These are phyloP conservation scores for Tinea pellionella DNA, from an alignment of 2,888 invertebrate genomes.

Conservation along the genomic window DNA sequence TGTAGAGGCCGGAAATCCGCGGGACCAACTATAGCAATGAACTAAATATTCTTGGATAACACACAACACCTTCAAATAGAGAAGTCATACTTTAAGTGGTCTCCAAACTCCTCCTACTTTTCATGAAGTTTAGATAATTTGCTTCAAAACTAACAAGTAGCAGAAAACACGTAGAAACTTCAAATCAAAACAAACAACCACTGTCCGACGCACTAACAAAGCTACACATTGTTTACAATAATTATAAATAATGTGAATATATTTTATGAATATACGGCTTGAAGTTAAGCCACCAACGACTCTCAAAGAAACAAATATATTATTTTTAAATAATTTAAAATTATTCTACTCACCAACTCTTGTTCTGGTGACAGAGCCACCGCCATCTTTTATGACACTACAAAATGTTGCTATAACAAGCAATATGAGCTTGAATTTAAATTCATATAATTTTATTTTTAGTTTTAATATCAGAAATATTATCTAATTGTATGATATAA, in stretches of 20 bases:
- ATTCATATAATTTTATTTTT: neutral
- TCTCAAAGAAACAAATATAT: neutral
- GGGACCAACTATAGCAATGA: neutral
- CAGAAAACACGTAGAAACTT: constrained; percentile 2
- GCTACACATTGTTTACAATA: neutral
- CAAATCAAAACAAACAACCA: constrained; percentile 13
- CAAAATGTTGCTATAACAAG: neutral
- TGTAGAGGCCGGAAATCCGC: neutral
- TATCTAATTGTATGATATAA: neutral
- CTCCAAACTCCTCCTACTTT: neutral
- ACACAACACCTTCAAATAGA: neutral
- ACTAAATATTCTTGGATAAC: neutral
- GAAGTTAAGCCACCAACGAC: neutral
- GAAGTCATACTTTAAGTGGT: neutral
- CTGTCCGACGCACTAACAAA: constrained; percentile 12
- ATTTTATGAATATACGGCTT: neutral
- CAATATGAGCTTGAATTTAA: neutral
- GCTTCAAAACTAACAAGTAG: neutral
- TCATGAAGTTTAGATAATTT: neutral
- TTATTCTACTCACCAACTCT: constrained; percentile 75
- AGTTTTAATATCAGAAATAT: neutral
- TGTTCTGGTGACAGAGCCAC: constrained; percentile 81
- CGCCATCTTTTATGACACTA: constrained; percentile 63
- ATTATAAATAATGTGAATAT: neutral
- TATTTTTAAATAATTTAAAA: neutral